Conservation (phyloP, 2,113 vertebrate genomes). For the Sapayoa aenigma region DNA sequence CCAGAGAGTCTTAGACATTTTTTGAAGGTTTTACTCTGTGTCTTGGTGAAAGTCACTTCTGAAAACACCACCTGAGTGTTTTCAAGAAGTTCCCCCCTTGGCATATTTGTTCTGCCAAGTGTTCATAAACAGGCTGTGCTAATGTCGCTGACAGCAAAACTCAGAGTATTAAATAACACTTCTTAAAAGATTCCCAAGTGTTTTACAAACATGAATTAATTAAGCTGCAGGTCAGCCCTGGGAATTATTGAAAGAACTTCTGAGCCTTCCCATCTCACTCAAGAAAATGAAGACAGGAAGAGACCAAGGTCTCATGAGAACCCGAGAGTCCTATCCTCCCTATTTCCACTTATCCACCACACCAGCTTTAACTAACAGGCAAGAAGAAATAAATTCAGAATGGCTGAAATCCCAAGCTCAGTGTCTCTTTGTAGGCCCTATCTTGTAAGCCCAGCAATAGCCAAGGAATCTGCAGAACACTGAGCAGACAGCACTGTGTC, state of each 20-base stretch:
- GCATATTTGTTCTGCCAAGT: background rate
- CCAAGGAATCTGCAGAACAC: background rate
- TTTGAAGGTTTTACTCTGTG: background rate
- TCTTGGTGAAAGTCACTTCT: background rate
- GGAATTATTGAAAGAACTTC: background rate
- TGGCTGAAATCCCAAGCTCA: background rate
- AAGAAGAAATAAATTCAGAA: background rate
- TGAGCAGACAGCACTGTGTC: background rate
- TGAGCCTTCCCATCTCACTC: background rate
- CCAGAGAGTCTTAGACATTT: background rate
- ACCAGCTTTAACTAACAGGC: background rate
- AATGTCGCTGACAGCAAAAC: background rate
- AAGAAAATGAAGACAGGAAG: background rate
- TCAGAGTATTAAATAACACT: background rate
- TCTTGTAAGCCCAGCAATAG: background rate
- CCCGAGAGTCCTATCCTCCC: background rate
- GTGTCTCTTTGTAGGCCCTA: background rate
- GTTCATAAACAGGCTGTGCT: background rate
- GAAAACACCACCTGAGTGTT: background rate
- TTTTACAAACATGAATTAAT: constrained; percentile 12
- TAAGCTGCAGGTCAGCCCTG: background rate
- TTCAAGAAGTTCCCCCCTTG: background rate
- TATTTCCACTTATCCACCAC: background rate
- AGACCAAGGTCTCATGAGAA: background rate
- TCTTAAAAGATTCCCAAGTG: constrained; percentile 7